A percentile compares a stretch with the other conserved stretches of the same genome.
These are phyloP conservation scores for Lipophrys pholis DNA, from an alignment of 2,113 vertebrate species.

Conservation along the genomic window DNA sequence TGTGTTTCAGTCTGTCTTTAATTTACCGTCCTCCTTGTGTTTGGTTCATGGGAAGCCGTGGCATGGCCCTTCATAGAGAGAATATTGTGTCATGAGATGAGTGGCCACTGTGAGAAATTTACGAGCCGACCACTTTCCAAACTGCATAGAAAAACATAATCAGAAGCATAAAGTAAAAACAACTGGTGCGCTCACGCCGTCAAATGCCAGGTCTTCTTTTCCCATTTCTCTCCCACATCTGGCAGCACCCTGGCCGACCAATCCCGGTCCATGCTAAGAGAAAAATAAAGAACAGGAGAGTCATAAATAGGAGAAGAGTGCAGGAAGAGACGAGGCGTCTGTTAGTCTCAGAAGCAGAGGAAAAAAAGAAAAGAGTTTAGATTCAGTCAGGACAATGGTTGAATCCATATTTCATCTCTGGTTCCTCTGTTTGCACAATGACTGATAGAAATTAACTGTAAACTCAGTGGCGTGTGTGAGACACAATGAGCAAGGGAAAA, in stretches of 20 bases:
- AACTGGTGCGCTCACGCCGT: conserved; percentile 4
- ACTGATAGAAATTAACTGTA: background rate
- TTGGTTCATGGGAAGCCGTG: conserved; percentile 6
- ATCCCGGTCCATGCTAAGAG: conserved; percentile 11
- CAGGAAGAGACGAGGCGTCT: conserved; percentile 35
- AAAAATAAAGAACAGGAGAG: conserved; percentile 23
- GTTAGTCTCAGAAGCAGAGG: conserved; percentile 27
- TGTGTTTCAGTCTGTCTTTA: conserved; percentile 58
- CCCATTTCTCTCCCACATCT: conserved; percentile 18
- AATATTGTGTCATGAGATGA: conserved; percentile 12
- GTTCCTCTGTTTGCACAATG: conserved; percentile 5
- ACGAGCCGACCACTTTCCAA: conserved; percentile 17
- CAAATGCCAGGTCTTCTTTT: conserved; percentile 4
- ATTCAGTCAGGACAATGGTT: conserved; percentile 18
- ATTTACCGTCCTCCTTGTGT: conserved; percentile 39
- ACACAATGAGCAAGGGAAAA: conserved; percentile 19
- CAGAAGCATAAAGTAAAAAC: conserved; percentile 5
- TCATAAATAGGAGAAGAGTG: conserved; percentile 27
- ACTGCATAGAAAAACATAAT: background rate
- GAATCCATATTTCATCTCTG: conserved; percentile 29
- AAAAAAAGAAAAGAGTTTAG: conserved; percentile 29
- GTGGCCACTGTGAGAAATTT: conserved; percentile 34
- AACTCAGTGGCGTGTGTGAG: background rate
- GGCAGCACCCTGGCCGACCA: conserved; percentile 8
- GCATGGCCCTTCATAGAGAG: conserved; percentile 12